A percentile compares a stretch with the other conserved stretches of the same genome.
Conservation (phyloP, 2,113 vertebrate species). For the Triplophysa dalaica region DNA sequence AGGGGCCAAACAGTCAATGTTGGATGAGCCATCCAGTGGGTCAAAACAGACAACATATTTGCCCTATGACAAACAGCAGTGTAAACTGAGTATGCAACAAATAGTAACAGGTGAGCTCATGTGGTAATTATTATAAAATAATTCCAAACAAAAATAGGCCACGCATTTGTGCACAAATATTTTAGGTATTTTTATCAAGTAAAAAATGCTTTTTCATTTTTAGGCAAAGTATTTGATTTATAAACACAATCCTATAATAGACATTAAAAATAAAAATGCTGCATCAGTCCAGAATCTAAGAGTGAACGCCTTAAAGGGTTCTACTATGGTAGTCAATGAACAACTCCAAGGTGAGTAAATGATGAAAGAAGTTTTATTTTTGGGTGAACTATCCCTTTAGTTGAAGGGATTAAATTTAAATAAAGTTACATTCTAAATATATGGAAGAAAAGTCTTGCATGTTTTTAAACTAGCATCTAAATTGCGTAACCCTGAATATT, state of each 20-base stretch:
- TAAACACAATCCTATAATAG: too few species aligned
- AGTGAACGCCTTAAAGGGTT: too few species aligned
- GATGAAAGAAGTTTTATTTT: too few species aligned
- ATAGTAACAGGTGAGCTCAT: background rate
- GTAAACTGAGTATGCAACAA: background rate
- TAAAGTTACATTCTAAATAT: background rate
- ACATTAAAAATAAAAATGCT: too few species aligned
- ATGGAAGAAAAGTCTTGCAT: background rate
- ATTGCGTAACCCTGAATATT: background rate
- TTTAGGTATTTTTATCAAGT: background rate
- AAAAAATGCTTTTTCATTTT: too few species aligned
- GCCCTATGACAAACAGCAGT: conserved; percentile 72
- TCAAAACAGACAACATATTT: conserved; percentile 98
- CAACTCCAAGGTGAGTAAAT: too few species aligned
- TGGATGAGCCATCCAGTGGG: conserved; percentile 94
- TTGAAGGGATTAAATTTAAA: too few species aligned
- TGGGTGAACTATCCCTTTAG: too few species aligned
- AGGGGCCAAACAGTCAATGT: conserved; percentile 95
- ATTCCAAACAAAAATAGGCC: background rate
- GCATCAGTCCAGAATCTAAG: too few species aligned
- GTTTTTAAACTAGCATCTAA: background rate
- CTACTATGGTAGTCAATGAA: too few species aligned
- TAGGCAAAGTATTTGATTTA: too few species aligned
- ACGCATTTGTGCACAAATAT: background rate
- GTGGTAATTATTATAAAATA: background rate